Percentiles rank a stretch among this genome's conserved stretches.
Conservation (phyloP, 2,113 vertebrate species). For the Thryonomys swinderianus region DNA sequence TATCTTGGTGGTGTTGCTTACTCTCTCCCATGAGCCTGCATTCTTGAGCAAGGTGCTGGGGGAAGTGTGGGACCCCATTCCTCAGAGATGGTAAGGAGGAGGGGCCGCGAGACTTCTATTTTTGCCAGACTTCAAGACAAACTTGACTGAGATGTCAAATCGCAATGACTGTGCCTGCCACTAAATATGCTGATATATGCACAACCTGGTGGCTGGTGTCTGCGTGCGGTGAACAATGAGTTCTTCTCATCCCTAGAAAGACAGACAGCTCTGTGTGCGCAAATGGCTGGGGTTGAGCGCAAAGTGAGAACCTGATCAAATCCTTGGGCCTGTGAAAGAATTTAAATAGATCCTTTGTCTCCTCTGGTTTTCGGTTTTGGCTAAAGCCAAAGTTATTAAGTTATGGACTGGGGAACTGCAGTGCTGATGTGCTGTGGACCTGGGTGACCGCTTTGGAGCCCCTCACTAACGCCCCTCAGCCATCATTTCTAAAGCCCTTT, state of each 20-base stretch:
- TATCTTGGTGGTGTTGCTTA: background rate
- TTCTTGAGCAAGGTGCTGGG: background rate
- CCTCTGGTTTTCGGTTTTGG: background rate
- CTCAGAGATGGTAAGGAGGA: constrained; percentile 53
- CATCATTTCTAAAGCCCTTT: accelerated
- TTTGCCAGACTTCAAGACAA: constrained; percentile 70
- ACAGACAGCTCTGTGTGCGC: constrained; percentile 59
- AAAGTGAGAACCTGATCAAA: background rate
- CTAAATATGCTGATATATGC: constrained; percentile 73
- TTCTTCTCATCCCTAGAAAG: constrained; percentile 54
- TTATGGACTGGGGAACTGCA: background rate
- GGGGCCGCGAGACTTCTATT: constrained; percentile 18
- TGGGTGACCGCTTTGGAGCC: background rate
- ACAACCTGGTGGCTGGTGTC: constrained; percentile 45
- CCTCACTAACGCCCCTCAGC: accelerated
- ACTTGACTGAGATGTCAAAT: constrained; percentile 72
- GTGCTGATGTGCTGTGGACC: background rate
- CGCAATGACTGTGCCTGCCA: background rate
- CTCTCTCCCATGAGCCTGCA: background rate
- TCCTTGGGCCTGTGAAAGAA: background rate
- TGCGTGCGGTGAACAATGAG: constrained; percentile 43
- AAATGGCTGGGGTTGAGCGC: background rate
- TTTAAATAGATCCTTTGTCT: constrained; percentile 43
- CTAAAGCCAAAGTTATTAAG: background rate
- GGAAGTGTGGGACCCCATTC: background rate